Evolutionary conservation across 1,140 invertebrate species (phyloP).

Genomic region (Drosophila novamexicana): DNA sequence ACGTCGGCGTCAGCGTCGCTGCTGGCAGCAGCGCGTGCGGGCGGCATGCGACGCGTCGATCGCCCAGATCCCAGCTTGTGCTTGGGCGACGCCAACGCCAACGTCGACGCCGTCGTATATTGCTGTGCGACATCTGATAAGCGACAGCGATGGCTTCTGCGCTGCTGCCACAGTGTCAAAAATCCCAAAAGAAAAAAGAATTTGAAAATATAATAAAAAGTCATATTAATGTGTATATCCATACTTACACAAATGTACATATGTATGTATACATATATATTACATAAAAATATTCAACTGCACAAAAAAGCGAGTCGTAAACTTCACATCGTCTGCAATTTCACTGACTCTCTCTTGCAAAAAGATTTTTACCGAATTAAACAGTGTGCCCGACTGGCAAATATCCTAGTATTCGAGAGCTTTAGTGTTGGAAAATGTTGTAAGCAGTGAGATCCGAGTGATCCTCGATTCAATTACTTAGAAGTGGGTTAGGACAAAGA

Average conservation of each 20-base stretch:
- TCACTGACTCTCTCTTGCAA: constrained; percentile 5
- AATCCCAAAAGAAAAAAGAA: constrained; percentile 1
- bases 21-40: constrained; percentile 11
- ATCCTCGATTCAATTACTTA: no score
- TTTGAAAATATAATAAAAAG: not conserved
- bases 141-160: constrained; percentile 3
- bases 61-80: constrained; percentile 26
- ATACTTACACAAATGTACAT: no score
- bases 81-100: not conserved
- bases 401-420: not conserved
- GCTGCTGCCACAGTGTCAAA: not conserved
- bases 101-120: not conserved
- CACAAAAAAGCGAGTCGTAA: constrained; percentile 11
- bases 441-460: no score
- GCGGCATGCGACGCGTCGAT: constrained; percentile 27
- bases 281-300: not conserved
- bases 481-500: no score
- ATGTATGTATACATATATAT: no score
- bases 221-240: not conserved
- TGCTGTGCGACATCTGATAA: constrained; percentile 23
- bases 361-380: not conserved
- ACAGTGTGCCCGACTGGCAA: not conserved
- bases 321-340: constrained; percentile 8
- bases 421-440: no score
- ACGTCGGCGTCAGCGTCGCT: not conserved